Evolutionary conservation across 2,113 vertebrate genomes (phyloP).

Genomic region (Rhynchomys soricoides): DNA sequence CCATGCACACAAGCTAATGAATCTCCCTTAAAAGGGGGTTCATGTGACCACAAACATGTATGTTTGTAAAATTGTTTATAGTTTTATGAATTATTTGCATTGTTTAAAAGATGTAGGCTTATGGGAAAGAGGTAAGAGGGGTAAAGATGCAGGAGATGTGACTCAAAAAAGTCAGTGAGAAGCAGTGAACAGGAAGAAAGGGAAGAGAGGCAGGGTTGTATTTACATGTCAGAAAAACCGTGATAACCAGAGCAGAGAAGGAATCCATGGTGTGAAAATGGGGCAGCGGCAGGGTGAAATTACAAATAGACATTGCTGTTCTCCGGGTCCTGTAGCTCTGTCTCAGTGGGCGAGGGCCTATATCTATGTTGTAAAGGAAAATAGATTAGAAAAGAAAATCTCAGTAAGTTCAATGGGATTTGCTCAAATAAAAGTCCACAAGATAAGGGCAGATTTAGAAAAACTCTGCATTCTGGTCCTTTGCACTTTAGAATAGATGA

Average conservation of each 20-base stretch:
- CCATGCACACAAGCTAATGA: too few species aligned
- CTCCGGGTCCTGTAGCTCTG: neutral
- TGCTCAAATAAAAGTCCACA: neutral
- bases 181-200: neutral
- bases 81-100: neutral
- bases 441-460: neutral
- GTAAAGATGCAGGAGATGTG: neutral
- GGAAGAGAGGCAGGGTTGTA: neutral
- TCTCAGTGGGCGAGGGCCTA: neutral
- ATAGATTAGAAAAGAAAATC: neutral
- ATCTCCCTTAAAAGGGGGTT: neutral
- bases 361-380: neutral
- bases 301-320: neutral
- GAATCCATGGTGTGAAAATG: neutral
- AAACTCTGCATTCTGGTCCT: neutral
- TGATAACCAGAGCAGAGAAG: neutral
- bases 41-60: neutral
- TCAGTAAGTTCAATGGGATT: neutral
- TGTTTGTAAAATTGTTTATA: neutral
- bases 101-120: neutral
- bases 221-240: neutral
- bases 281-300: neutral
- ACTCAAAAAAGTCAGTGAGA: neutral
- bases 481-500: neutral
- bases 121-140: neutral